Base-by-base conservation (phyloP, 2,888 invertebrate species). In the Limnephilus lunatus region DNA sequence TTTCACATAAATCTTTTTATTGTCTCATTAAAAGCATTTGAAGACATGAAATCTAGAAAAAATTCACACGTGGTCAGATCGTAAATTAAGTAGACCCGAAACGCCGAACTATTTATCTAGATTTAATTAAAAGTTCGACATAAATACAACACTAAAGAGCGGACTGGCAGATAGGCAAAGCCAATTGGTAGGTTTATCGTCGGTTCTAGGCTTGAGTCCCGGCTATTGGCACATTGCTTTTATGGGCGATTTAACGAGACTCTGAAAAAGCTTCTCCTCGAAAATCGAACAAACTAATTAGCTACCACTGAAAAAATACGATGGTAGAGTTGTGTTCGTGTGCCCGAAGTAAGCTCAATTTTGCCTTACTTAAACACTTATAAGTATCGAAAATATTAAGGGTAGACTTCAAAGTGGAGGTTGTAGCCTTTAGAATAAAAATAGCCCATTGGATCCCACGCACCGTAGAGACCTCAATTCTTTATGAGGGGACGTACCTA, bases 91-190 rank as follows among this genome's bases (percentile, higher is more conserved):
- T 11, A 35, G 83, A 35, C 19, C 39, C 83, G 11, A 35, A 83
- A 83, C 32, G 83, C 25, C 25, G 35, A 32, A 83, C 35, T 19
- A 83, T 83, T 83, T 83, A 83, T 83, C 35, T 35, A 2, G 32
- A 83, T 32, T 32, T 83, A 83, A 83, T 83, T 83, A 32, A 83
- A 32, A 83, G 83, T 83, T 35, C n/a, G n/a, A 35, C 32, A 35
- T 19, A 68, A 68, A 68, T 68, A 68, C 68, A n/a, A 68, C 7
- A 19, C 35, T 25, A n/a, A 35, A 19, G 35, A 39, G 83, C 19
- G 31, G 30, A 83, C 35, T 35, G 32, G 11, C 35, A 83, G 14
- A 83, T 25, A 7, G 68, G 25, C 68, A 9, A 25, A 68, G 25
- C 2, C 68, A 35, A 3, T 53, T 53, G 53, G 19, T 4, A 68